Base-by-base conservation (phyloP, 64 coral and sea anemone species). In the Pocillopora verrucosa region DNA sequence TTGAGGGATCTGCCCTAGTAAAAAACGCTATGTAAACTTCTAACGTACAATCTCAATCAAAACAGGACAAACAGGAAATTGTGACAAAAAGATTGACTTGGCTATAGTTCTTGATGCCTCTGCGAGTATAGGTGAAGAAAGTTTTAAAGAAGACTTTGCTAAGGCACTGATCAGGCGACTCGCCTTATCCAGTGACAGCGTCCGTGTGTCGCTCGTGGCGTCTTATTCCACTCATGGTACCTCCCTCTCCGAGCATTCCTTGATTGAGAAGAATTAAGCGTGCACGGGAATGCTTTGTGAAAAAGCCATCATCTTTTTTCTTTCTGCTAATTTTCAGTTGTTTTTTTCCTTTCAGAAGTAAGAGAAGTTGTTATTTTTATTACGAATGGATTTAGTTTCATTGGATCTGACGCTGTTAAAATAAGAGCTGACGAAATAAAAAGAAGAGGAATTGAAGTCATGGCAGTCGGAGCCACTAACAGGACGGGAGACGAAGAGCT, bases 81-180 rank as follows among this genome's bases (percentile, higher is more conserved):
- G 94, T 79, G 22, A 36, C 89, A 95, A 92, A 22, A 95, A 95
- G 67, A 78, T 95, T 11, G 94, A 95, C 80, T 77, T 95, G 17
- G 90, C 79, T 12, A 89, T 95, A 38, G 51, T 95, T 83, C 77
- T 95, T 5, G 94, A 95, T 24, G 86, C 94, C 4, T 95, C 94
- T 13, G 94, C 86, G 38, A 92, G 90, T 58, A 73, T 95, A 64
- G 86, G 90, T n/a, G 86, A 92, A 63, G 86, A 89, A 22, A 95
- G 89, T 69, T 95, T 92, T 60, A 86, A 26, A 24, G 92, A 95
- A 62, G 30, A 30, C 12, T 95, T 95, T 17, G 56, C 87, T 56
- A 95, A 89, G 58, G 65, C 34, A 3, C 56, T 92, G 22, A 34
- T 72, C 4, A 67, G 64, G 4, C 79, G 26, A 51, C 86, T 95